Base-by-base conservation (phyloP, 2,888 invertebrate species). In the Fragum fragum region DNA sequence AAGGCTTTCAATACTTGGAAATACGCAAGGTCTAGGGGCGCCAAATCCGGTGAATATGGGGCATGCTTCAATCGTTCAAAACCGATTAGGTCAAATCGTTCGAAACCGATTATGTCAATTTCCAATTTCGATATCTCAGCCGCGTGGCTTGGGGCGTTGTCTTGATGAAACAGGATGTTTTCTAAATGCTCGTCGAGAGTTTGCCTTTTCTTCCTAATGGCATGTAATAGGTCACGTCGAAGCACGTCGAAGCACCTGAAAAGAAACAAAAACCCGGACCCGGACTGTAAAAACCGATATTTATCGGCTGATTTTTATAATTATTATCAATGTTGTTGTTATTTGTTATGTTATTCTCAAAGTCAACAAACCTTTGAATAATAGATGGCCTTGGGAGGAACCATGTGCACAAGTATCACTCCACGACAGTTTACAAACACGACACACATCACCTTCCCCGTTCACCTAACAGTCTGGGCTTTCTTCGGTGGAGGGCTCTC, bases 201-300 rank as follows among this genome's bases (percentile, higher is more conserved):
- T 1, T 57, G 26, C 26, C 39, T 16, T 29, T 73, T 73, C 55
- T 73, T 73, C 73, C 29, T 59, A 28, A 73, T n/a, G 36, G 47
- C 73, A 21, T 73, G 73, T 32, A 61, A 9, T 26, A 42, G 52
- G 61, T 73, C 73, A 61, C 39, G 59, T 28, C 61, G 59, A 39
- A 61, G 59, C 28, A 73, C 47, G 42, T 73, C 28, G 57, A 72
- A 72, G n/a, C n/a, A n/a, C n/a, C n/a, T n/a, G n/a, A n/a, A n/a
- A n/a, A n/a, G n/a, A n/a, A n/a, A n/a, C n/a, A n/a, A n/a, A n/a
- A n/a, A n/a, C n/a, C n/a, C n/a, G 29, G 18, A 72, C 1, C 5
- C 47, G 7, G 47, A 14, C 5, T 14, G 5, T 5, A 9, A 47
- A 47, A 47, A 47, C 5, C 47, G 14, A 47, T 16, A 16, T 47